Base-by-base conservation (phyloP, 92 coral and sea anemone genomes). In the Heteractis magnifica region DNA sequence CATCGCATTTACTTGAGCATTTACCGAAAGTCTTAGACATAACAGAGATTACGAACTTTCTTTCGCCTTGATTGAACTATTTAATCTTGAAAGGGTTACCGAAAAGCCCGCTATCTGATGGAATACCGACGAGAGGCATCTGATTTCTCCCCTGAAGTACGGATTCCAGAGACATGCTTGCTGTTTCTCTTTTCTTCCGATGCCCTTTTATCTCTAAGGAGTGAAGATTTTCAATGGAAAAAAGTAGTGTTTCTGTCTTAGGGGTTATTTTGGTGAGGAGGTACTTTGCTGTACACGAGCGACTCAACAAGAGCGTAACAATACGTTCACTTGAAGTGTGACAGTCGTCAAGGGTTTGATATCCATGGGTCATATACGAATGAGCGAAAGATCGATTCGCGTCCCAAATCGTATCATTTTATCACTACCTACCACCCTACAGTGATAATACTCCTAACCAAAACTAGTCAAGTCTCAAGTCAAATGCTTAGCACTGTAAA, bases 41-140 rank as follows among this genome's bases (percentile, higher is more conserved):
- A 81, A 81, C 84, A 81, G 84, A 81, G 77, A 60, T 81, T 65
- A 81, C 74, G 51, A 53, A 19, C 65, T 23, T 81, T 48, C 60
- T 81, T 81, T 65, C 65, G 84, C 84, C 84, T 74, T 75, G 49
- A 81, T 81, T 81, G 84, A 81, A 68, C 77, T 81, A 60, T 81
- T 49, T 81, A 81, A 49, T 68, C 77, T 81, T 70, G 73, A 81
- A 70, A 81, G 83, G 73, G 70, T 12, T 70, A 81, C 84, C 84
- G 84, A 81, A 81, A 62, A 20, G 20, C 56, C 41, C 60, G 68
- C 84, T 81, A 81, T 81, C 83, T 49, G 83, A 79, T 79, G 13
- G 41, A 65, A 79, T 51, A 51, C 84, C 84, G 64, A 68, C 26
- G 8, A 14, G 19, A 81, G 41, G 56, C 16, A 81, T 65, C 56